Evolutionary conservation across 2,888 invertebrate genomes (phyloP).

Genomic region (Protophormia terraenovae): DNA sequence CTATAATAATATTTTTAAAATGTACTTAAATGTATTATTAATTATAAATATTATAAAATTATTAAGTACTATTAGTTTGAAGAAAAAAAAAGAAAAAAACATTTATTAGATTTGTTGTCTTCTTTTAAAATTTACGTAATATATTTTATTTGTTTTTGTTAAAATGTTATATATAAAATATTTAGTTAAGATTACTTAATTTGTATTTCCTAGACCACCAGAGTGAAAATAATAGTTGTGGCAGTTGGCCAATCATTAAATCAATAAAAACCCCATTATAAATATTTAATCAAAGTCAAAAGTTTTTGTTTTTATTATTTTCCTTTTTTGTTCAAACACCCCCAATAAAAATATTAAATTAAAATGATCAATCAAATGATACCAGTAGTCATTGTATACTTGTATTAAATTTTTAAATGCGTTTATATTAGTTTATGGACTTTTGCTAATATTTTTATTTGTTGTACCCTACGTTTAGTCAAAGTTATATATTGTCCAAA

Average conservation of each 20-base stretch:
- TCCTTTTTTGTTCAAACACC: conserved; percentile 71
- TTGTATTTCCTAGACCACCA: background rate
- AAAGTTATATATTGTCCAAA: too few relatives aligned
- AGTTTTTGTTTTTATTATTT: conserved; percentile 44
- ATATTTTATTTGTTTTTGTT: background rate
- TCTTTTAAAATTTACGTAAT: background rate
- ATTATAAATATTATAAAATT: background rate
- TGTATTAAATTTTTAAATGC: background rate
- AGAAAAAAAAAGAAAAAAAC: background rate
- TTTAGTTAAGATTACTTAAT: background rate
- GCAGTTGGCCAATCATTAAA: conserved; percentile 2
- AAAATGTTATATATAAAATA: background rate
- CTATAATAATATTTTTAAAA: conserved; percentile 3
- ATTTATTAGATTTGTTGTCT: background rate
- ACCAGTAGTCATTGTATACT: conserved; percentile 31
- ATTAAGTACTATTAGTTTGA: too few relatives aligned
- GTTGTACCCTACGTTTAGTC: background rate
- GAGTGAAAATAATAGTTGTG: background rate
- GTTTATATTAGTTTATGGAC: background rate
- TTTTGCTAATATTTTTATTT: background rate
- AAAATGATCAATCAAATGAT: conserved; percentile 56
- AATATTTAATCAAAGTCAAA: conserved; percentile 55
- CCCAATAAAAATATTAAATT: conserved; percentile 77
- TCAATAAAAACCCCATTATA: conserved; percentile 1
- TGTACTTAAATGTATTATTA: conserved; percentile 33